phyloP scores from a whole-genome alignment of 2,888 invertebrate species.

The Caenorhabditis panamensis region DNA sequence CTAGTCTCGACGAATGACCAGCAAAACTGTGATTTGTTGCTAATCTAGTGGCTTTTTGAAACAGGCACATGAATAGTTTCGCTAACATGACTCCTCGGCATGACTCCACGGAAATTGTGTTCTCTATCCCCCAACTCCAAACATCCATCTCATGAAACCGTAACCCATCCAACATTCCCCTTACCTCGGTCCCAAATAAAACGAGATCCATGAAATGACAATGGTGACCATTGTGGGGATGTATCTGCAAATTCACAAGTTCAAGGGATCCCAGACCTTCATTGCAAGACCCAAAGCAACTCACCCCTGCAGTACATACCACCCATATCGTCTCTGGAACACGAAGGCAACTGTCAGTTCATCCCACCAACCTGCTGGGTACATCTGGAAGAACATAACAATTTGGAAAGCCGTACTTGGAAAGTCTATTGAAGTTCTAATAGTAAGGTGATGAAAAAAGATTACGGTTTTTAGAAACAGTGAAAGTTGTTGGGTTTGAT shows the following conservation, averaged over 20 bases:
- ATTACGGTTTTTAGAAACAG: neutral
- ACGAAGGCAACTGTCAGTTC: slow-evolving; percentile 80
- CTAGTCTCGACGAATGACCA: too few relatives aligned
- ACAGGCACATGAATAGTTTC: too few relatives aligned
- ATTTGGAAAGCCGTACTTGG: neutral
- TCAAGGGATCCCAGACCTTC: too few relatives aligned
- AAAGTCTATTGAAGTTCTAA: too few relatives aligned
- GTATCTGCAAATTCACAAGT: slow-evolving; percentile 63
- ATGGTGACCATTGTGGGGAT: slow-evolving; percentile 81
- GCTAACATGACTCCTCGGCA: too few relatives aligned
- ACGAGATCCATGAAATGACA: slow-evolving; percentile 81
- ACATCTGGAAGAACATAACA: slow-evolving; percentile 70
- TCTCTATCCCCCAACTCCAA: too few relatives aligned
- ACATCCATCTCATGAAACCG: too few relatives aligned
- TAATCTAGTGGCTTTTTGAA: too few relatives aligned
- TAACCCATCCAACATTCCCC: too few relatives aligned
- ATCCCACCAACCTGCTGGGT: slow-evolving; percentile 81
- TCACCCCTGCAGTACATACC: slow-evolving; percentile 81
- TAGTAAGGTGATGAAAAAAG: neutral
- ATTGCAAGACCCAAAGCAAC: neutral
- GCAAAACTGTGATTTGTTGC: too few relatives aligned
- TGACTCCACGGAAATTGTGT: too few relatives aligned
- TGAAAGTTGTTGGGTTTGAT: neutral
- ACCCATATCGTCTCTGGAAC: slow-evolving; percentile 80
- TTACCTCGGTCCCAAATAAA: slow-evolving; percentile 80